Percentiles rank a stretch among this genome's conserved stretches.
Conservation (phyloP, 2,113 vertebrate genomes). For the Cyanoramphus novaezelandiae region DNA sequence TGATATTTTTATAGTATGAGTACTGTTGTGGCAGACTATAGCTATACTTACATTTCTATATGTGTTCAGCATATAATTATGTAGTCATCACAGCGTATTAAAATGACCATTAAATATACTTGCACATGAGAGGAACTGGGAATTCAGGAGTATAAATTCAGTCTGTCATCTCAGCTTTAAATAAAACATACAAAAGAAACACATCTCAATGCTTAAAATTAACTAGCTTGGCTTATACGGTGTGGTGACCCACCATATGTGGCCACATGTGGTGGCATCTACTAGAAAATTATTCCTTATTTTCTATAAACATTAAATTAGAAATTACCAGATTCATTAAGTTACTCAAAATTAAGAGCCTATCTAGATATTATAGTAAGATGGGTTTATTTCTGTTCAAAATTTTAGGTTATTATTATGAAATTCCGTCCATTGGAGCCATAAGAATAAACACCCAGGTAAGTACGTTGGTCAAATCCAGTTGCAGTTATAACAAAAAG, state of each 20-base stretch:
- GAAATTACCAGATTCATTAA: neutral
- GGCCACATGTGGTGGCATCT: neutral
- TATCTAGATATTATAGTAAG: neutral
- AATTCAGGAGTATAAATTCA: neutral
- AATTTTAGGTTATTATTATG: constrained; percentile 93
- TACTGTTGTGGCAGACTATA: neutral
- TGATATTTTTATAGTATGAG: neutral
- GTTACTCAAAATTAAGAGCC: neutral
- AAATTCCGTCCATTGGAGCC: constrained; percentile 97
- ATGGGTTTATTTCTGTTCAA: neutral
- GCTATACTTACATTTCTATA: neutral
- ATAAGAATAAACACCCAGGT: constrained; percentile 99
- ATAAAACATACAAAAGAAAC: neutral
- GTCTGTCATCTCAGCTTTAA: neutral
- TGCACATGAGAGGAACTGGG: neutral
- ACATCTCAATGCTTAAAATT: neutral
- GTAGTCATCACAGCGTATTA: neutral
- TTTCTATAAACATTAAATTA: neutral
- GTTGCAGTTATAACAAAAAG: neutral
- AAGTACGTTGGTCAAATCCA: neutral
- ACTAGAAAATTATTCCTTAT: neutral
- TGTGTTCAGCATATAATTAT: neutral
- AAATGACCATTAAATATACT: neutral
- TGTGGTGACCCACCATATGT: neutral
- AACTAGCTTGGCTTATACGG: neutral